Conservation (phyloP, 2,113 vertebrate species). For the Zosterops lateralis region DNA sequence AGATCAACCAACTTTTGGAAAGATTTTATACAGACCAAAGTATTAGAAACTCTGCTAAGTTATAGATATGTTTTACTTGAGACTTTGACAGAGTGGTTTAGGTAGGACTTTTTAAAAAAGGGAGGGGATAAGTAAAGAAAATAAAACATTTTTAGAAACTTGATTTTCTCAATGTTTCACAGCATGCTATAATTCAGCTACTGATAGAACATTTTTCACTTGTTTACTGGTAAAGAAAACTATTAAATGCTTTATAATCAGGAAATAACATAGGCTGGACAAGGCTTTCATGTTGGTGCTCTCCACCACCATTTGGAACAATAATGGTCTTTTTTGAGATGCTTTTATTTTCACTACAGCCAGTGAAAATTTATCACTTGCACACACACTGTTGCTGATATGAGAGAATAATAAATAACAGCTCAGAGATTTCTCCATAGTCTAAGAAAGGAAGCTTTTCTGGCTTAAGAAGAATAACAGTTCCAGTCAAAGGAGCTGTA, state of each 20-base stretch:
- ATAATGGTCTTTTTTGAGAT: not conserved
- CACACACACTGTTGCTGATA: not conserved
- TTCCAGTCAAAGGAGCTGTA: not conserved
- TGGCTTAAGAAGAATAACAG: not conserved
- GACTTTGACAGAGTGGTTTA: not conserved
- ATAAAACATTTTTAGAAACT: not conserved
- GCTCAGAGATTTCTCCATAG: not conserved
- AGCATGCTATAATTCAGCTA: not conserved
- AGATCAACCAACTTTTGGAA: not conserved
- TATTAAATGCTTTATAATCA: not conserved
- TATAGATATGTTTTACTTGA: not conserved
- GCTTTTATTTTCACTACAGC: not conserved
- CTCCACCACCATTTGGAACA: not conserved
- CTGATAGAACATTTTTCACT: not conserved
- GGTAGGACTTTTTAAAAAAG: not conserved
- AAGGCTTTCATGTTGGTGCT: not conserved
- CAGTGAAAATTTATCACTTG: not conserved
- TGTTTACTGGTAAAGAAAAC: not conserved
- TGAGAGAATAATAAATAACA: not conserved
- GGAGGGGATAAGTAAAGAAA: not conserved
- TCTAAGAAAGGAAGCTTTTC: not conserved
- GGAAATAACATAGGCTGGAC: not conserved
- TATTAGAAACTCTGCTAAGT: not conserved
- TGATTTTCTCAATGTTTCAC: not conserved
- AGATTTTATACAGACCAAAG: not conserved